Conservation (phyloP, 2,797 vertebrate species). For the Phoeniculus purpureus region DNA sequence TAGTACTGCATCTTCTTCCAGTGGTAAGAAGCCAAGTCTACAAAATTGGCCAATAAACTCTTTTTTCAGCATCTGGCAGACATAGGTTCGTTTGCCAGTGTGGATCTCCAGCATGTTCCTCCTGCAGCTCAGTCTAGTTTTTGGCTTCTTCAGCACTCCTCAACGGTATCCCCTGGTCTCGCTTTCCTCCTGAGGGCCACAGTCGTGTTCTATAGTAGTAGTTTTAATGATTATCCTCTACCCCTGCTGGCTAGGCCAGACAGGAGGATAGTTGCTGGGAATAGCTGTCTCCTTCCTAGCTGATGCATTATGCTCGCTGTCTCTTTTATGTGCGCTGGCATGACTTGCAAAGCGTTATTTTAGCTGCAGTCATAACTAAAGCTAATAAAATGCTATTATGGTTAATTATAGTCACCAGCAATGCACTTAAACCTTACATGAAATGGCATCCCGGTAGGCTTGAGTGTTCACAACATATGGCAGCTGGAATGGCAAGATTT, state of each 20-base stretch:
- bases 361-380: slow-evolving; percentile 10
- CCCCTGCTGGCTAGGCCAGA: slow-evolving; percentile 53
- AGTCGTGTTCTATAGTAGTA: slow-evolving; percentile 13
- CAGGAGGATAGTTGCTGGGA: slow-evolving; percentile 47
- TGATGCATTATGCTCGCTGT: slow-evolving; percentile 18
- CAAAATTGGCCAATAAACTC: background rate
- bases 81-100: background rate
- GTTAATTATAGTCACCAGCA: slow-evolving; percentile 51
- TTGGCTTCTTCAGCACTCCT: background rate
- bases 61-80: background rate
- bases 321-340: slow-evolving; percentile 48
- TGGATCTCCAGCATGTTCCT: background rate
- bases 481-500: slow-evolving; percentile 34
- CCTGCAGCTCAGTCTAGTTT: background rate
- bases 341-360: slow-evolving; percentile 24
- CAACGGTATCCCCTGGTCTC: background rate
- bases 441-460: slow-evolving; percentile 53
- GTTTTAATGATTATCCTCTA: slow-evolving; percentile 52
- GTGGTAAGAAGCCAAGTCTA: background rate
- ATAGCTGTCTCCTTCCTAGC: slow-evolving; percentile 43
- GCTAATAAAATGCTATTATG: slow-evolving; percentile 69
- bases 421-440: slow-evolving; percentile 64
- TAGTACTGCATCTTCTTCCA: background rate
- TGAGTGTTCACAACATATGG: slow-evolving; percentile 48
- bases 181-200: background rate